Percentiles rank a stretch among this genome's conserved stretches.
phyloP scores from a whole-genome alignment of 2,113 vertebrate species.

The Semicossyphus pulcher region DNA sequence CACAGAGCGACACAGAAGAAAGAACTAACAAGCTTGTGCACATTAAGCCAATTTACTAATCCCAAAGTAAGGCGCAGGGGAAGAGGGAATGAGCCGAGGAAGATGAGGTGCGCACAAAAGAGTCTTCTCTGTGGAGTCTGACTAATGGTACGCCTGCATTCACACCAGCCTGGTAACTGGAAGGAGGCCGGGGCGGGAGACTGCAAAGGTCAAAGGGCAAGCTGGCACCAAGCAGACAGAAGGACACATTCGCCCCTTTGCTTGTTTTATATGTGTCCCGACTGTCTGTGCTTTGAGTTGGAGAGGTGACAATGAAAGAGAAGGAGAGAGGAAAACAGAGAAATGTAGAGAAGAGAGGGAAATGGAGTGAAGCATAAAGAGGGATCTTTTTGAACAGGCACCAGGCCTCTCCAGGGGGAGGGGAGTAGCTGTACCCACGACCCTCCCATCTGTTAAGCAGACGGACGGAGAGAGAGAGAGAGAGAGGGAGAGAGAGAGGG shows the following conservation, averaged over 20 bases:
- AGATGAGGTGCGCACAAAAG: constrained; percentile 41
- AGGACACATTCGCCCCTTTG: constrained; percentile 42
- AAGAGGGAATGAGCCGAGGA: constrained; percentile 32
- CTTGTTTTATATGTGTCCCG: constrained; percentile 53
- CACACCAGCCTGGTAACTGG: constrained; percentile 47
- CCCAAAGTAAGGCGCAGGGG: constrained; percentile 35
- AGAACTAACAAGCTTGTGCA: constrained; percentile 45
- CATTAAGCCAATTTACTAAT: constrained; percentile 65
- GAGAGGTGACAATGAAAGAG: constrained; percentile 61
- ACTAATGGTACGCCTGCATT: constrained; percentile 43
- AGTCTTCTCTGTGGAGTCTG: constrained; percentile 32
- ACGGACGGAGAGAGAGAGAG: constrained; percentile 68
- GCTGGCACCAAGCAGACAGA: constrained; percentile 48
- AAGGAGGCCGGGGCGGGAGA: constrained; percentile 22
- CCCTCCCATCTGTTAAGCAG: constrained; percentile 86
- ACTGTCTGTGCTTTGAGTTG: constrained; percentile 39
- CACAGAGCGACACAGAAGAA: constrained; percentile 15
- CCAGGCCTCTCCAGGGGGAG: constrained; percentile 81
- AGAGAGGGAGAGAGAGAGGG: constrained; percentile 40
- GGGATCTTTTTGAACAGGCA: constrained; percentile 81
- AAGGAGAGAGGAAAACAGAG: constrained; percentile 57
- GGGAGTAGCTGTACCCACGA: constrained; percentile 76
- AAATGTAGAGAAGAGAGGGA: constrained; percentile 57
- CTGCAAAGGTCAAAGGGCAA: constrained; percentile 55
- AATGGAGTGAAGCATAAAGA: constrained; percentile 72